Percentiles rank a stretch among this genome's conserved stretches.
Evolutionary conservation across 2,797 vertebrate genomes (phyloP).

Genomic region (Hippoglossus hippoglossus): DNA sequence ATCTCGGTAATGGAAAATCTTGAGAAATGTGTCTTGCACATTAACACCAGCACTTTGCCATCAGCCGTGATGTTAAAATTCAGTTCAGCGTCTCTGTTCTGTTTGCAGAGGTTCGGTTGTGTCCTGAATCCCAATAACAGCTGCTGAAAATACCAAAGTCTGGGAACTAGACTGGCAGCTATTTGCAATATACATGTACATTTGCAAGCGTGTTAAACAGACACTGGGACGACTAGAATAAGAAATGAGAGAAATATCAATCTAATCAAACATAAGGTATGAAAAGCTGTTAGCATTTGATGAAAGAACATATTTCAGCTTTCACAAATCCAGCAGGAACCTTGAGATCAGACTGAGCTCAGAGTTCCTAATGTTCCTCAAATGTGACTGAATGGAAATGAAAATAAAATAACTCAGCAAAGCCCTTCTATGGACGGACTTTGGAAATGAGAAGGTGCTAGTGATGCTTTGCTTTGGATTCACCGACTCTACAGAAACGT

Average conservation of each 20-base stretch:
- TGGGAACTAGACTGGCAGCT: constrained; percentile 32
- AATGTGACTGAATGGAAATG: constrained; percentile 2
- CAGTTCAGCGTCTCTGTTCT: constrained; percentile 38
- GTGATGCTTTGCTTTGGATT: not conserved
- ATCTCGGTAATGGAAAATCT: constrained; percentile 34
- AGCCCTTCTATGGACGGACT: no score
- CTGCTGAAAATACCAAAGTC: constrained; percentile 31
- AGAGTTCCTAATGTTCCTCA: constrained; percentile 13
- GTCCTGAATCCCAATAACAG: constrained; percentile 57
- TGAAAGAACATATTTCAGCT: not conserved
- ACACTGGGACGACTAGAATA: not conserved
- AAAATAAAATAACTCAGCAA: no score
- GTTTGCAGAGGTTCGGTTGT: constrained; percentile 45
- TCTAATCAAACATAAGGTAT: constrained; percentile 6
- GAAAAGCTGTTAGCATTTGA: constrained; percentile 16
- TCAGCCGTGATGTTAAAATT: constrained; percentile 57
- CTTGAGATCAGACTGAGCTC: not conserved
- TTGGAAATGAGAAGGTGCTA: no score
- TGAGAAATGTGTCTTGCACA: constrained; percentile 44
- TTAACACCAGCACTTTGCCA: constrained; percentile 35
- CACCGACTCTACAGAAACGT: no score
- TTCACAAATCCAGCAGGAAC: constrained; percentile 22
- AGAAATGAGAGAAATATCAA: constrained; percentile 8
- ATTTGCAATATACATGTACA: constrained; percentile 8
- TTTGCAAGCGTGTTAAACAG: not conserved